These are phyloP conservation scores for Tubulanus polymorphus DNA, from an alignment of 2,888 invertebrate species.

Conservation along the genomic window DNA sequence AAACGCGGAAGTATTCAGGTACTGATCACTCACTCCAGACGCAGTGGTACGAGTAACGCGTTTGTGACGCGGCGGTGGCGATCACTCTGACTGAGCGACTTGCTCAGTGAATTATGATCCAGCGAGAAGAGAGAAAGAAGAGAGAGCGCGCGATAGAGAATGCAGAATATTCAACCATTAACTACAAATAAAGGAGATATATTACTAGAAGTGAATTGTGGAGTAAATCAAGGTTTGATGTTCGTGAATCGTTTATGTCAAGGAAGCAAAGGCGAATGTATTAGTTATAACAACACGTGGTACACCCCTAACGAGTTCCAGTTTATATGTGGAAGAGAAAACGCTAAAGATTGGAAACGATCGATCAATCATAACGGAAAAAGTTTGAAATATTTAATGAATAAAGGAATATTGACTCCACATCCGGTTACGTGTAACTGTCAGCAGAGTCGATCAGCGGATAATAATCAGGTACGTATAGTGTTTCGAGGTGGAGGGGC, in stretches of 20 bases:
- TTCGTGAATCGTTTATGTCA: conserved; percentile 52
- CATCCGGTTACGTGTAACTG: conserved; percentile 53
- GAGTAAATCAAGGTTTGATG: conserved; percentile 46
- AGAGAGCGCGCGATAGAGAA: too few species aligned
- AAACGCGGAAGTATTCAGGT: too few species aligned
- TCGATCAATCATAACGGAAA: conserved; percentile 56
- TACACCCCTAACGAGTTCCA: conserved; percentile 58
- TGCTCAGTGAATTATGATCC: too few species aligned
- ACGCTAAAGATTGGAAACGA: conserved; percentile 57
- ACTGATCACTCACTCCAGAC: too few species aligned
- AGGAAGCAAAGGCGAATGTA: conserved; percentile 57
- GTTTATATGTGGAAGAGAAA: conserved; percentile 55
- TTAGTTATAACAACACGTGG: conserved; percentile 52
- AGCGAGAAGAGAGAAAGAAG: too few species aligned
- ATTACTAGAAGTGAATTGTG: conserved; percentile 51
- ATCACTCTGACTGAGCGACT: too few species aligned
- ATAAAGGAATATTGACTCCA: conserved; percentile 53
- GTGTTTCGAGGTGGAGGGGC: too few species aligned
- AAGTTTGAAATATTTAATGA: conserved; percentile 55
- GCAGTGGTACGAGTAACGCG: too few species aligned
- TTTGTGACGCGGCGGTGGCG: too few species aligned
- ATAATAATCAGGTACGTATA: too few species aligned
- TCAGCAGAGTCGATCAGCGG: conserved; percentile 39
- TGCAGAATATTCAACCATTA: too few species aligned
- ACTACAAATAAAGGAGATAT: too few species aligned